Evolutionary conservation across 2,888 invertebrate species (phyloP), one percentile per base, ranked within the genome.

Genomic region (Melangyna quadrimaculata): DNA sequence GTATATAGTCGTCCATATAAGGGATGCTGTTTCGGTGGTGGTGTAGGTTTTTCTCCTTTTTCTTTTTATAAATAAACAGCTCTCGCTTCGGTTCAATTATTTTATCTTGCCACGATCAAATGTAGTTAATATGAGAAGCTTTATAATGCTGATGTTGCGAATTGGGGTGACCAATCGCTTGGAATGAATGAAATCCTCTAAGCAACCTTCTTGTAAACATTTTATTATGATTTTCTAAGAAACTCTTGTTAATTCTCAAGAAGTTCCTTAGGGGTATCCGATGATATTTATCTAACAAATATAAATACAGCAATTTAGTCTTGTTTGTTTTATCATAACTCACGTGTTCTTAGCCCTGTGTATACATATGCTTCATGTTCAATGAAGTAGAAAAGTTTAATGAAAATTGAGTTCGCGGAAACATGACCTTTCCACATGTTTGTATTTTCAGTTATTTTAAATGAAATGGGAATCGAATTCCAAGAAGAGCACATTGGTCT

Each of bases 61-160:
- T 59, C 35, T 32, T 24, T 40, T 32, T 37, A 7, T 53, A 14
- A 27, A 22, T n/a, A 45, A n/a, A 43, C 37, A 40, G 57, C 61
- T n/a, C 70, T 74, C 67, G 63, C 71, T 74, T 84, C 88, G 80
- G 88, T 88, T 88, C 89, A 89, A 89, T 89, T 89, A 89, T 89
- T 89, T 90, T 90, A 90, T 90, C 89, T 88, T 88, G 87, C 88
- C 89, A 89, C 89, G 89, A 89, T 90, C 89, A 88, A 81, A 78
- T 87, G 79, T 83, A 88, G 80, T 87, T 88, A 88, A 86, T 81
- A 81, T 86, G 78, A 86, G 77, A 43, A 69, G 74, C 73, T 78
- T 70, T 78, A 70, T 37, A 70, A 57, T 71, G 63, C 63, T 63
- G 70, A 43, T 70, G 67, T 55, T 51, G 57, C 48, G 22, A 45